Percentiles rank a stretch among this genome's conserved stretches.
These are phyloP conservation scores for Parascotia fuliginaria DNA, from an alignment of 2,888 invertebrate genomes.

Conservation along the genomic window DNA sequence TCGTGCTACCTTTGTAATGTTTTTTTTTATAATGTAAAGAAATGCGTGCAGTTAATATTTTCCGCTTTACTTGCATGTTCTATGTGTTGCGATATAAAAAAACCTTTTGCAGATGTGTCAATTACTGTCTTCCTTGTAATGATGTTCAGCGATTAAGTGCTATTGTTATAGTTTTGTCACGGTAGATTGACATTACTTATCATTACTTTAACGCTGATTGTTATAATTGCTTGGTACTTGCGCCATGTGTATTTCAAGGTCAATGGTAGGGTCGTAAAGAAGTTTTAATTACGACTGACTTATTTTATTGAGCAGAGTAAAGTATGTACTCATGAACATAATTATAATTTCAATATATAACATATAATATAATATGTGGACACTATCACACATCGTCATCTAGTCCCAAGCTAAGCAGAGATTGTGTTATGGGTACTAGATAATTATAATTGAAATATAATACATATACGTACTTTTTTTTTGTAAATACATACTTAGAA, in stretches of 20 bases:
- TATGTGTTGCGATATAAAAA: conserved; percentile 49
- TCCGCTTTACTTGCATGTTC: conserved; percentile 61
- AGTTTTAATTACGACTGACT: no score
- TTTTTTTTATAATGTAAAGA: conserved; percentile 49
- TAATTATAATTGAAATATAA: no score
- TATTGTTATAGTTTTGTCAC: conserved; percentile 52
- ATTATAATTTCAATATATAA: no score
- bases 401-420: no score
- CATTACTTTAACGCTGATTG: conserved; percentile 4
- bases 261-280: no score
- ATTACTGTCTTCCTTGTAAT: conserved; percentile 63
- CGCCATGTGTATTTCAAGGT: conserved; percentile 10
- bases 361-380: no score
- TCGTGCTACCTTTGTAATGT: conserved; percentile 55
- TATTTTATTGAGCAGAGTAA: no score
- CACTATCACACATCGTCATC: no score
- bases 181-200: conserved; percentile 40
- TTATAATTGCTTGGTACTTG: conserved; percentile 4
- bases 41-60: conserved; percentile 77
- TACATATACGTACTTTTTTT: no score
- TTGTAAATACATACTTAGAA: no score
- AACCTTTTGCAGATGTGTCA: conserved; percentile 57
- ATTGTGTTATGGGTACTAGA: no score
- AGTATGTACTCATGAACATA: no score
- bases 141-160: conserved; percentile 34